Evolutionary conservation across 2,888 invertebrate genomes (phyloP).

Genomic region (Phyllotreta cruciferae): DNA sequence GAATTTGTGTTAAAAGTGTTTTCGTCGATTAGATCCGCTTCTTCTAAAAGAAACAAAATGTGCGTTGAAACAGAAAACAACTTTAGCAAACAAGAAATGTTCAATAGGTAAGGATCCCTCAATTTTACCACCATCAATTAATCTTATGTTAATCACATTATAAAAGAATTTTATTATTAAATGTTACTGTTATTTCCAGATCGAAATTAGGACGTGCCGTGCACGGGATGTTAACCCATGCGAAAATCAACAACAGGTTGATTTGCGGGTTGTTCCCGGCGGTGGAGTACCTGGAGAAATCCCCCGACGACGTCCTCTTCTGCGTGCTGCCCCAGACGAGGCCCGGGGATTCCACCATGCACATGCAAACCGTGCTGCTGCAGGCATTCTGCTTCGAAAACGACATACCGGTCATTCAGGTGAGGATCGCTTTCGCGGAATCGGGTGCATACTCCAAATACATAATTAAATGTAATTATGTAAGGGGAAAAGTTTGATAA

Average conservation of each 20-base stretch:
- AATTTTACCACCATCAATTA: not conserved
- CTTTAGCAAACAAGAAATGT: conserved; percentile 51
- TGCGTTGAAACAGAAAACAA: conserved; percentile 49
- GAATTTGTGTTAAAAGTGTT: conserved; percentile 27
- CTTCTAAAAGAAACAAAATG: conserved; percentile 36
- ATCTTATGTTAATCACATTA: conserved; percentile 4
- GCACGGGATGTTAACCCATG: conserved; percentile 64
- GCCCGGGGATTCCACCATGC: conserved; percentile 76
- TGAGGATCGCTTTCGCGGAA: conserved; percentile 48
- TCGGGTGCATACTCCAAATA: not conserved
- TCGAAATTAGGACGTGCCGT: conserved; percentile 64
- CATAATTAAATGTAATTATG: no score
- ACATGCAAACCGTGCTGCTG: conserved; percentile 78
- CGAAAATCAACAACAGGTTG: conserved; percentile 65
- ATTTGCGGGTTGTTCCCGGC: conserved; percentile 72
- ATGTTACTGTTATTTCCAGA: conserved; percentile 48
- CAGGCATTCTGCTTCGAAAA: conserved; percentile 83
- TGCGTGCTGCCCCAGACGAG: conserved; percentile 73
- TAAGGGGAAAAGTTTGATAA: no score
- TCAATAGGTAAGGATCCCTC: conserved; percentile 52
- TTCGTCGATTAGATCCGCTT: conserved; percentile 27
- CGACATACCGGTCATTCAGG: conserved; percentile 78
- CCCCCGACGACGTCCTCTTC: conserved; percentile 69
- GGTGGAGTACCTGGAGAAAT: conserved; percentile 66
- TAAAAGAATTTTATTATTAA: conserved; percentile 36